Conservation (phyloP, 2,888 invertebrate genomes). For the Ophion ventricosus region DNA sequence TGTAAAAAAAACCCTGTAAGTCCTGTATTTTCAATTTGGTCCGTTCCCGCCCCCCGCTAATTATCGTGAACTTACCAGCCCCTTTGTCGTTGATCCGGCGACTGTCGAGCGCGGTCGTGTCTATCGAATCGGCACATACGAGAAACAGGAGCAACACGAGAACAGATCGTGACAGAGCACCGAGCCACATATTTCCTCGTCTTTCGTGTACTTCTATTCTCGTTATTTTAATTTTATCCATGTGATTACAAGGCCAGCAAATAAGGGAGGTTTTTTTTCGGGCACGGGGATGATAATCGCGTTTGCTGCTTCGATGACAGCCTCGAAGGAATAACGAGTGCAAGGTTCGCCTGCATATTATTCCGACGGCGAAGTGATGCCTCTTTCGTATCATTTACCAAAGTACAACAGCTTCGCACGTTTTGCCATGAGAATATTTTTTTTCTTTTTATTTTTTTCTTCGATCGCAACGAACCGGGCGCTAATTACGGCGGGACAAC, state of each 20-base stretch:
- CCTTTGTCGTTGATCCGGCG: conserved; percentile 29
- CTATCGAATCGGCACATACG: conserved; percentile 31
- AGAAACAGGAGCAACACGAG: conserved; percentile 37
- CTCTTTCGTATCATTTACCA: not conserved
- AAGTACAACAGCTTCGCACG: not conserved
- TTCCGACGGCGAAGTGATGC: not conserved
- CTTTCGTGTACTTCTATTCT: not conserved
- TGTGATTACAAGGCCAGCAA: not conserved
- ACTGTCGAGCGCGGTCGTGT: conserved; percentile 34
- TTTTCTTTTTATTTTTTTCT: not conserved
- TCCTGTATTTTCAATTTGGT: too few species aligned
- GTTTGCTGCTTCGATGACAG: too few species aligned
- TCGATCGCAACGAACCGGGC: not conserved
- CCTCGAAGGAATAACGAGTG: not conserved
- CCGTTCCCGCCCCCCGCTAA: not conserved
- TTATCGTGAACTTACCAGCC: conserved; percentile 30
- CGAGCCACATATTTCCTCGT: conserved; percentile 44
- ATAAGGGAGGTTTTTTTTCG: not conserved
- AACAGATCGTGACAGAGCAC: conserved; percentile 16
- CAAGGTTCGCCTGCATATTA: conserved; percentile 11
- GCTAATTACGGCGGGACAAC: not conserved
- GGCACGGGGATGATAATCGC: not conserved
- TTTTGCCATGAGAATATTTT: not conserved
- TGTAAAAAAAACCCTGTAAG: too few species aligned
- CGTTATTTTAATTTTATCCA: not conserved